Evolutionary conservation across 2,113 vertebrate genomes (phyloP).

Genomic region (Syngnathus typhle): DNA sequence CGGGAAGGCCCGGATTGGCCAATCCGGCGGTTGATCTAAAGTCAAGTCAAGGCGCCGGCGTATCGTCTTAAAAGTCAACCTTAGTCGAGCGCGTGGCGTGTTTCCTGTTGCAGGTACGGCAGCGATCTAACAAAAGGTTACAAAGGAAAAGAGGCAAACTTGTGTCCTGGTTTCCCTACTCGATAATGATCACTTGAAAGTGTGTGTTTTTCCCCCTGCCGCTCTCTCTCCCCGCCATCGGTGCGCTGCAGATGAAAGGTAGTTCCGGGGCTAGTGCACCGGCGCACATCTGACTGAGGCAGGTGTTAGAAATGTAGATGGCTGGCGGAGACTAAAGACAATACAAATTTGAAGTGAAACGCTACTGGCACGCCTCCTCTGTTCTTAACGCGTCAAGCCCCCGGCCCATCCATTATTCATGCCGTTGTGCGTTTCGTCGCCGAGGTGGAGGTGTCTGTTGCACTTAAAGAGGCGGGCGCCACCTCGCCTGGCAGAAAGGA

Average conservation of each 20-base stretch:
- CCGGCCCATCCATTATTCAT: slow-evolving; percentile 89
- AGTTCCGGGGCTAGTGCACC: slow-evolving; percentile 72
- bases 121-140: slow-evolving; percentile 68
- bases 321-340: slow-evolving; percentile 92
- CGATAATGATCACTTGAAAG: slow-evolving; percentile 79
- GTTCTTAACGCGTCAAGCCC: slow-evolving; percentile 81
- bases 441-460: slow-evolving; percentile 74
- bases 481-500: slow-evolving; percentile 59
- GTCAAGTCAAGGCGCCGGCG: background rate
- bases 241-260: slow-evolving; percentile 82
- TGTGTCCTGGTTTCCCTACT: slow-evolving; percentile 72
- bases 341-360: slow-evolving; percentile 98
- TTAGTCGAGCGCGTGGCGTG: background rate
- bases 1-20: too few relatives aligned
- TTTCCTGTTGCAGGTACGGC: slow-evolving; percentile 46
- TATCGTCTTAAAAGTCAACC: background rate
- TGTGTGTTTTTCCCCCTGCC: slow-evolving; percentile 62
- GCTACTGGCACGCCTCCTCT: slow-evolving; percentile 80
- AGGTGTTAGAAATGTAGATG: slow-evolving; percentile 99
- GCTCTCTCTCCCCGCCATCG: slow-evolving; percentile 67
- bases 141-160: slow-evolving; percentile 57
- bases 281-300: slow-evolving; percentile 83
- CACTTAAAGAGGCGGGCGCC: slow-evolving; percentile 69
- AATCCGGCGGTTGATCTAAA: background rate
- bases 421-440: slow-evolving; percentile 79